Evolutionary conservation across 2,888 invertebrate species (phyloP).

Genomic region (Drosophila infuscata): DNA sequence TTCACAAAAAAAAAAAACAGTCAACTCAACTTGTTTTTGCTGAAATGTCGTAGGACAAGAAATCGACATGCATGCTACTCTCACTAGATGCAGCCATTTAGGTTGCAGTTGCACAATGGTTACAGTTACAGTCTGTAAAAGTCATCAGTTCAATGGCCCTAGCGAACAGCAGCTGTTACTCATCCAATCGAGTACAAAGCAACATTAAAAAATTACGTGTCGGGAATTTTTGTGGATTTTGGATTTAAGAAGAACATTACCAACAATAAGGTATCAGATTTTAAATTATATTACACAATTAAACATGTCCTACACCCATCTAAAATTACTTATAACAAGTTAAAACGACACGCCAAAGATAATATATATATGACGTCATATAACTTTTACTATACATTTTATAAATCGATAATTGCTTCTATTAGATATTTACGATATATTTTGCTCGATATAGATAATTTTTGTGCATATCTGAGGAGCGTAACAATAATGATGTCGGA

Average conservation of each 20-base stretch:
- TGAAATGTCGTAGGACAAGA: constrained; percentile 39
- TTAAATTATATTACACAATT: neutral
- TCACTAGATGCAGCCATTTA: constrained; percentile 29
- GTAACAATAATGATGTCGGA: neutral
- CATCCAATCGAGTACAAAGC: constrained; percentile 5
- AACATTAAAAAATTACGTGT: constrained; percentile 13
- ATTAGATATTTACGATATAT: neutral
- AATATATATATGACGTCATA: neutral
- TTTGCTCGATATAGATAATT: neutral
- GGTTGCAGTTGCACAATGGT: constrained; percentile 16
- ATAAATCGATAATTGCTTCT: neutral
- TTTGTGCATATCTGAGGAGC: neutral
- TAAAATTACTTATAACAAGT: neutral
- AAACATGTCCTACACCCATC: neutral
- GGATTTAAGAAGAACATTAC: neutral
- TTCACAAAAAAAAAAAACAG: constrained; percentile 18
- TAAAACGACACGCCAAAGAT: neutral
- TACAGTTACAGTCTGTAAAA: constrained; percentile 8
- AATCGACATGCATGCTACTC: constrained; percentile 31
- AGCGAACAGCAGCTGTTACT: constrained; percentile 3
- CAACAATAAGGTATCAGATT: neutral
- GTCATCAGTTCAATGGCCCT: constrained; percentile 8
- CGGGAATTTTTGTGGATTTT: neutral
- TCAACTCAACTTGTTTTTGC: constrained; percentile 28
- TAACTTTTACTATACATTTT: neutral